These are phyloP conservation scores for Nomada flava DNA, from an alignment of 2,888 invertebrate species.

Conservation along the genomic window DNA sequence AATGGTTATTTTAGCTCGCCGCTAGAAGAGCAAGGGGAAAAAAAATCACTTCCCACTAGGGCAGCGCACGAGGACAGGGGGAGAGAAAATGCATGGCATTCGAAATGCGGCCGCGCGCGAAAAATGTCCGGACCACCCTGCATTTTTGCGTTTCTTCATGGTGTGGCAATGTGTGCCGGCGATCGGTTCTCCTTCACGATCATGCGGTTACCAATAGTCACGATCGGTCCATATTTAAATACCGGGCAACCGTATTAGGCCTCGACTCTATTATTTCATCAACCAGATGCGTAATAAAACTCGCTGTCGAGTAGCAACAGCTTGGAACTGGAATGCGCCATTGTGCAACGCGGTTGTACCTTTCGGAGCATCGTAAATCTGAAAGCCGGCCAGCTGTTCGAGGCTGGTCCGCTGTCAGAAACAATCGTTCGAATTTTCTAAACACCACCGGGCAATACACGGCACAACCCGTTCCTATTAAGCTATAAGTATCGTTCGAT, in stretches of 20 bases:
- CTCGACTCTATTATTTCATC: constrained; percentile 60
- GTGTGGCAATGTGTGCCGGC: constrained; percentile 8
- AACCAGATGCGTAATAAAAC: constrained; percentile 60
- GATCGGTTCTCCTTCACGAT: constrained; percentile 57
- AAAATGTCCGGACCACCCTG: constrained; percentile 38
- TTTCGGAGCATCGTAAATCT: constrained; percentile 54
- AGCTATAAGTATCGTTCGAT: too few relatives aligned
- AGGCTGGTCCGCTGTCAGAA: not conserved
- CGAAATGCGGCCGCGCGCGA: constrained; percentile 27
- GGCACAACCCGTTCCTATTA: too few relatives aligned
- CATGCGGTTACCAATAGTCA: constrained; percentile 36
- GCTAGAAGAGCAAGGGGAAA: not conserved
- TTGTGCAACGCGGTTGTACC: constrained; percentile 43
- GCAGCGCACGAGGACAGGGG: constrained; percentile 5
- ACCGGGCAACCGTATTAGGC: constrained; percentile 48
- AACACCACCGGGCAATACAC: not conserved
- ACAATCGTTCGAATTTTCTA: constrained; percentile 15
- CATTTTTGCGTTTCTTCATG: constrained; percentile 52
- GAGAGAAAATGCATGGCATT: constrained; percentile 60
- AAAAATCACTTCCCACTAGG: constrained; percentile 65
- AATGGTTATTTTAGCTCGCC: constrained; percentile 62
- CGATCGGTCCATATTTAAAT: constrained; percentile 59
- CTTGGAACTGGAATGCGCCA: constrained; percentile 35
- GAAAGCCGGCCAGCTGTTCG: constrained; percentile 38
- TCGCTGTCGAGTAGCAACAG: constrained; percentile 28